These are phyloP conservation scores for Rutpela maculata DNA, from an alignment of 2,888 invertebrate genomes.

Conservation along the genomic window DNA sequence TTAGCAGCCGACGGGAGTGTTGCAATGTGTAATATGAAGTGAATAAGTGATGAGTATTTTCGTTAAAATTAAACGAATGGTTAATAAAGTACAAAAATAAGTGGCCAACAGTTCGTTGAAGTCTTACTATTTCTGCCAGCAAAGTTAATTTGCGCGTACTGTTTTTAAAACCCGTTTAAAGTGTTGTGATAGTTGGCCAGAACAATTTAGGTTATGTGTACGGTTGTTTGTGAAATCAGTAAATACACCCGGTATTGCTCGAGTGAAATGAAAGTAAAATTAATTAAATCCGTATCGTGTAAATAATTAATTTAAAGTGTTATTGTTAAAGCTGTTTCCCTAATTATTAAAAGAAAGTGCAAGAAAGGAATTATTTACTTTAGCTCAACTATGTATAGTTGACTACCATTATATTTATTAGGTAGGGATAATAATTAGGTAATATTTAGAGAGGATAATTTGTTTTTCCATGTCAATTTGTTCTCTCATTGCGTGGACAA, in stretches of 20 bases:
- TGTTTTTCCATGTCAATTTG: no score
- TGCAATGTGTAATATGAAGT: not conserved
- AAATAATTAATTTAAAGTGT: not conserved
- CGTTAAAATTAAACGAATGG: not conserved
- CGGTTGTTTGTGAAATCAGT: conserved; percentile 13
- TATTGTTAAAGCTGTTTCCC: not conserved
- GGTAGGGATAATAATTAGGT: conserved; percentile 1
- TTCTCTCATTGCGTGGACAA: not conserved
- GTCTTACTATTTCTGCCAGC: not conserved
- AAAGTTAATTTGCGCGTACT: not conserved
- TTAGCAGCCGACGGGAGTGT: not conserved
- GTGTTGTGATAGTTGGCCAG: not conserved
- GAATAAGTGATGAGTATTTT: not conserved
- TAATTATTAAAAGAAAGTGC: conserved; percentile 21
- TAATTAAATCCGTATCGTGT: not conserved
- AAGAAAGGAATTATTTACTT: not conserved
- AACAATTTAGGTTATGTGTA: conserved; percentile 20
- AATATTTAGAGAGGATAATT: not conserved
- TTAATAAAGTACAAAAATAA: not conserved
- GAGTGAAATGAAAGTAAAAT: conserved; percentile 25
- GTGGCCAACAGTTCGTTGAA: not conserved
- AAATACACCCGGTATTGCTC: not conserved
- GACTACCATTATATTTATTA: conserved; percentile 12
- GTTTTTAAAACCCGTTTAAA: conserved; percentile 2
- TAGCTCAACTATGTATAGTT: conserved; percentile 17